phyloP scores from a whole-genome alignment of 35 echinoderm and acorn worm genomes.

The Diadema setosum region DNA sequence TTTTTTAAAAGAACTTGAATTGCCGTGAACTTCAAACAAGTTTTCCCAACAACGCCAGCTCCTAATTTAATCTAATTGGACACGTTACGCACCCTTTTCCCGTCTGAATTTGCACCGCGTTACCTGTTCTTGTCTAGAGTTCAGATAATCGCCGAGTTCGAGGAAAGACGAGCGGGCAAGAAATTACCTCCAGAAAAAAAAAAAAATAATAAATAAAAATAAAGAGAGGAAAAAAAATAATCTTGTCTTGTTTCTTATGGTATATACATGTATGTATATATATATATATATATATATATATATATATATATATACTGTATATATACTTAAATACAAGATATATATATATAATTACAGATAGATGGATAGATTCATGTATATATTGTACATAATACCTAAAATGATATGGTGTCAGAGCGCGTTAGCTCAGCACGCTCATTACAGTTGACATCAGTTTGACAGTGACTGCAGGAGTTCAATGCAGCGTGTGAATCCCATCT shows the following conservation, averaged over 20 bases:
- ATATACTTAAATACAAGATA: too few species aligned
- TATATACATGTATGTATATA: not conserved
- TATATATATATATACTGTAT: too few species aligned
- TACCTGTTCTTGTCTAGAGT: not conserved
- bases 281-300: too few species aligned
- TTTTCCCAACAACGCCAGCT: not conserved
- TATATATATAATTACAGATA: too few species aligned
- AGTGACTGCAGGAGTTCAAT: not conserved
- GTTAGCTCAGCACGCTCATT: not conserved
- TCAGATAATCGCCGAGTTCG: too few species aligned
- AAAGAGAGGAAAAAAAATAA: not conserved
- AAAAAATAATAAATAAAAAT: not conserved
- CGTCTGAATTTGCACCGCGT: not conserved
- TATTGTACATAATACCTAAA: too few species aligned
- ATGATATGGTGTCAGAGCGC: not conserved
- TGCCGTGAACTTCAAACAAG: too few species aligned
- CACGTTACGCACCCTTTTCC: constrained; percentile 3
- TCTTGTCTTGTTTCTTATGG: not conserved
- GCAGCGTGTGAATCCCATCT: not conserved
- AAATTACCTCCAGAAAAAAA: not conserved
- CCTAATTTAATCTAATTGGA: constrained; percentile 6
- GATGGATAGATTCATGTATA: too few species aligned
- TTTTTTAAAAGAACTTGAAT: too few species aligned
- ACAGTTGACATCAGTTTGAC: not conserved
- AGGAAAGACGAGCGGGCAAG: too few species aligned